Evolutionary conservation across 2,797 vertebrate species (phyloP).

Genomic region (Smutsia gigantea): DNA sequence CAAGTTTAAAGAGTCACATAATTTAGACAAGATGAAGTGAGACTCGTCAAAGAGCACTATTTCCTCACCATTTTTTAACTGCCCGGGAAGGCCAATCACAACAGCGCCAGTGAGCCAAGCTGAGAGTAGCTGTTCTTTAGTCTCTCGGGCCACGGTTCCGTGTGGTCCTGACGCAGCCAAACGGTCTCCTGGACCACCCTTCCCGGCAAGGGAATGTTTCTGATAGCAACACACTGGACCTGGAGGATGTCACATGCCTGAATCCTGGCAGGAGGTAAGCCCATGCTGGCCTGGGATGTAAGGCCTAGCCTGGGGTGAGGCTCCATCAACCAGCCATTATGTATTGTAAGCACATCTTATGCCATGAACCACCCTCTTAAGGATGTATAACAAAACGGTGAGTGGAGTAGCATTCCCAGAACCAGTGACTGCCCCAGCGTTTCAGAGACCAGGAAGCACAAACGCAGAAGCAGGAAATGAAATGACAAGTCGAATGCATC

Average conservation of each 20-base stretch:
- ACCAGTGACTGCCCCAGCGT: not conserved
- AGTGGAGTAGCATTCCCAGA: not conserved
- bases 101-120: rapidly evolving
- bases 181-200: not conserved
- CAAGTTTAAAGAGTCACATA: not conserved
- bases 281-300: not conserved
- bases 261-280: not conserved
- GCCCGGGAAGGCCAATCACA: not conserved
- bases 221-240: not conserved
- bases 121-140: not conserved
- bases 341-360: slow-evolving; percentile 2
- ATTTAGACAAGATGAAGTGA: not conserved
- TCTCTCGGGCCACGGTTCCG: not conserved
- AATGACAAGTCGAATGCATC: not conserved
- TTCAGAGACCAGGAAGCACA: not conserved
- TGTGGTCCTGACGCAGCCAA: not conserved
- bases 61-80: not conserved
- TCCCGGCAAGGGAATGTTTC: not conserved
- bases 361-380: slow-evolving; percentile 16
- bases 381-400: slow-evolving; percentile 1
- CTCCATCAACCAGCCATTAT: not conserved
- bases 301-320: not conserved
- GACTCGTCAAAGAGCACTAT: slow-evolving; percentile 5
- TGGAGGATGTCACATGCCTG: not conserved
- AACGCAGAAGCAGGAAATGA: not conserved